Conservation (phyloP, 2,797 vertebrate genomes). For the Ctenopoma kingsleyae region DNA sequence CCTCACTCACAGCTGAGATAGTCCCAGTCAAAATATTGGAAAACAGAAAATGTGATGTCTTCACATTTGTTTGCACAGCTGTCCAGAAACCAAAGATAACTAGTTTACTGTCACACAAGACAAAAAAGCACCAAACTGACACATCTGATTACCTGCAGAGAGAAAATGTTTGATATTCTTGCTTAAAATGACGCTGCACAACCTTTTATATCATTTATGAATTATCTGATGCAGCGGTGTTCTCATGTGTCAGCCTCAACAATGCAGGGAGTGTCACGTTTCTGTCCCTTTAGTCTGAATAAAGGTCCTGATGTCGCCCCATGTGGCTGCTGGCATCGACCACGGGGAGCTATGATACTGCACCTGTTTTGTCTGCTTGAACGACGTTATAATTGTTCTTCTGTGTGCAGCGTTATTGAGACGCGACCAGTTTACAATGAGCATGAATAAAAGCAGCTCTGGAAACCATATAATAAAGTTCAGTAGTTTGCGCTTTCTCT, state of each 20-base stretch:
- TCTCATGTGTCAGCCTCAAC: slow-evolving; percentile 18
- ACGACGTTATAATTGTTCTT: slow-evolving; percentile 45
- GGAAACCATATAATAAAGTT: too few species aligned
- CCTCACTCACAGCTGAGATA: too few species aligned
- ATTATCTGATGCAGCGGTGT: neutral
- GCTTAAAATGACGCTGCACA: too few species aligned
- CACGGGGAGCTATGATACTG: slow-evolving; percentile 32
- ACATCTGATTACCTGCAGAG: too few species aligned
- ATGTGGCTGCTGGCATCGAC: slow-evolving; percentile 35
- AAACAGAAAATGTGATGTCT: too few species aligned
- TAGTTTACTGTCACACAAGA: too few species aligned
- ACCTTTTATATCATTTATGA: slow-evolving; percentile 21
- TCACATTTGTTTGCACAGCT: too few species aligned
- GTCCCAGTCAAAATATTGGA: too few species aligned
- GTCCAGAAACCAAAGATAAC: too few species aligned
- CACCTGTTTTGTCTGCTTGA: slow-evolving; percentile 40
- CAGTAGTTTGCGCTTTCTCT: too few species aligned
- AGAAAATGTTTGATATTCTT: too few species aligned
- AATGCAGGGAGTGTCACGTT: slow-evolving; percentile 10
- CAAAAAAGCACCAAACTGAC: too few species aligned
- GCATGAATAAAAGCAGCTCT: neutral
- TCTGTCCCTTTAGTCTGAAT: slow-evolving; percentile 35
- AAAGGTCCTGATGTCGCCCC: slow-evolving; percentile 20
- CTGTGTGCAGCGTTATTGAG: slow-evolving; percentile 29
- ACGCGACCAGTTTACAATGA: neutral